Conservation (phyloP, 2,888 invertebrate species). For the Heliconius cydno region DNA sequence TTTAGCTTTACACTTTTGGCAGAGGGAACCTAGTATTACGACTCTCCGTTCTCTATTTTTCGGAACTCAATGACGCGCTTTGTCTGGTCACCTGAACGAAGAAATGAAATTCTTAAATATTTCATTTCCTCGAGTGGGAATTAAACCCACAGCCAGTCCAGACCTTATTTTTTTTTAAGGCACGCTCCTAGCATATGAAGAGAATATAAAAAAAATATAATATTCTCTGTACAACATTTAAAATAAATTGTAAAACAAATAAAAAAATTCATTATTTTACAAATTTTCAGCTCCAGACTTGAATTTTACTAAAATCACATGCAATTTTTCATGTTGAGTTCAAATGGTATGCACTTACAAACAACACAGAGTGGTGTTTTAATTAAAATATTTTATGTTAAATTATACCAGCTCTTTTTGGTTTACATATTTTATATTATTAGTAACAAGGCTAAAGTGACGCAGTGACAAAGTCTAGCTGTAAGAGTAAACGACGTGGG, state of each 20-base stretch:
- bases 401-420: neutral
- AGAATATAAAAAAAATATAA: neutral
- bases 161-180: neutral
- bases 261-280: neutral
- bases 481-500: neutral
- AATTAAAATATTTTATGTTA: constrained; percentile 10
- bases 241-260: neutral
- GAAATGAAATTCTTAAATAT: neutral
- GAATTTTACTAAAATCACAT: neutral
- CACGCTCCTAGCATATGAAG: neutral
- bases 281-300: neutral
- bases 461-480: neutral
- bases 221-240: neutral
- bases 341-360: constrained; percentile 9
- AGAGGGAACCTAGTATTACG: too few relatives aligned
- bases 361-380: constrained; percentile 1
- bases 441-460: neutral
- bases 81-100: neutral
- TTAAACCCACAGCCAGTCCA: neutral
- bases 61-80: neutral
- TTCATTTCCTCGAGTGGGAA: neutral
- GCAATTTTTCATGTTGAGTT: constrained; percentile 4
- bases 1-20: neutral
- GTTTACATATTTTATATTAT: constrained; percentile 1
- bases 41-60: too few relatives aligned